Conservation (phyloP, 2,888 invertebrate genomes). For the Abrostola triplasia region DNA sequence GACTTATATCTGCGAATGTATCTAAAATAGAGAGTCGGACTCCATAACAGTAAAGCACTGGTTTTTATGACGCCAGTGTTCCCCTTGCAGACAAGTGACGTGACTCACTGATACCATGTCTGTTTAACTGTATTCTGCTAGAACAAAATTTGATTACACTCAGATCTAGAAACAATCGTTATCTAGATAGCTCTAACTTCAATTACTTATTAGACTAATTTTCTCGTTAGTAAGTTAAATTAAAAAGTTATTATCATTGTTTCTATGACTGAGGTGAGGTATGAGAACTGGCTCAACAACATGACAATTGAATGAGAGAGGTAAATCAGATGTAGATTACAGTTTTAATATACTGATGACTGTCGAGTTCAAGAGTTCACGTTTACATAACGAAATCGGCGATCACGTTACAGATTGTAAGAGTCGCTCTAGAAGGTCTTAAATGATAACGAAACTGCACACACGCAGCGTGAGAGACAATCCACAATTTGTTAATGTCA, state of each 20-base stretch:
- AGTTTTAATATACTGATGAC: conserved; percentile 27
- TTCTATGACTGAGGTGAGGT: conserved; percentile 33
- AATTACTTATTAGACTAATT: conserved; percentile 34
- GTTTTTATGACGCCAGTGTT: conserved; percentile 53
- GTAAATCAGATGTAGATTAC: conserved; percentile 33
- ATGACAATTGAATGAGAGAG: conserved; percentile 52
- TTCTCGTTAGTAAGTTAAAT: conserved; percentile 34
- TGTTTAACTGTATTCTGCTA: conserved; percentile 60
- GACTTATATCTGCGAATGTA: conserved; percentile 58
- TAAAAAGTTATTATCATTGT: conserved; percentile 35
- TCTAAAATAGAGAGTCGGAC: conserved; percentile 59
- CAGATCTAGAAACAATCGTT: conserved; percentile 49
- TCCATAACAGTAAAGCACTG: conserved; percentile 57
- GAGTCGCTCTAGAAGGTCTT: conserved; percentile 28
- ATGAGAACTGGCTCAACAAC: conserved; percentile 46
- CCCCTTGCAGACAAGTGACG: conserved; percentile 36
- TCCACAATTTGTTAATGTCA: conserved; percentile 67
- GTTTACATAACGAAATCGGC: conserved; percentile 45
- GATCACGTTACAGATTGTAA: conserved; percentile 40
- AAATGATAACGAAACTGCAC: conserved; percentile 45
- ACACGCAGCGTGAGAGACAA: conserved; percentile 49
- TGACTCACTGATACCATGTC: conserved; percentile 62
- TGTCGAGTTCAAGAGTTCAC: conserved; percentile 46
- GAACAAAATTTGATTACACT: conserved; percentile 58
- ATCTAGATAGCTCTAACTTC: conserved; percentile 22